Percentiles rank a stretch among this genome's conserved stretches.
Conservation (phyloP, 1,140 invertebrate species). For the Macrobrachium nipponense region DNA sequence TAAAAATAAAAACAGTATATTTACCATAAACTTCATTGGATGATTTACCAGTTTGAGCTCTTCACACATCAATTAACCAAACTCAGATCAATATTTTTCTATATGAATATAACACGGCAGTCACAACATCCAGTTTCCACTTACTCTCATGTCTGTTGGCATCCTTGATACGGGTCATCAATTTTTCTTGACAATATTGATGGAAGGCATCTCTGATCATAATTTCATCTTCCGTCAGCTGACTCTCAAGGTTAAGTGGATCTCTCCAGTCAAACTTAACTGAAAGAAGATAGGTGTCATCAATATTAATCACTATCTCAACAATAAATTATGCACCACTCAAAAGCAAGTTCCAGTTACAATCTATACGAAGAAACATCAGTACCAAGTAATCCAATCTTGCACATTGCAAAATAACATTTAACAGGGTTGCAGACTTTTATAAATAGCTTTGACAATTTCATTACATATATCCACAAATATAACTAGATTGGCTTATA, state of each 20-base stretch:
- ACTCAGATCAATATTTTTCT: background rate
- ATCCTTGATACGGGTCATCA: constrained; percentile 87
- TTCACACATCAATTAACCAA: background rate
- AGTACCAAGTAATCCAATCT: no score
- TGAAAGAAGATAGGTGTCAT: constrained; percentile 43
- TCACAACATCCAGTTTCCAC: constrained; percentile 39
- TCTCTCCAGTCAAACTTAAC: constrained; percentile 89
- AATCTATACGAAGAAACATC: no score
- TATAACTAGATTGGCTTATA: no score
- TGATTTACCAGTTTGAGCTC: background rate
- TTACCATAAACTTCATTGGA: no score
- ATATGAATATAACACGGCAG: background rate
- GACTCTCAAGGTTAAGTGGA: constrained; percentile 88
- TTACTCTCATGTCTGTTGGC: constrained; percentile 92
- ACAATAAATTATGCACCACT: background rate
- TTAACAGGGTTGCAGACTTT: no score
- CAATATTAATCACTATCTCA: background rate
- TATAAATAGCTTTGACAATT: no score
- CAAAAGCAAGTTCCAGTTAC: background rate
- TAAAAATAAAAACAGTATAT: no score
- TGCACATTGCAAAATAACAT: no score
- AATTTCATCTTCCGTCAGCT: constrained; percentile 92
- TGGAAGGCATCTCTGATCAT: constrained; percentile 88
- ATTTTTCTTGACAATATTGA: constrained; percentile 89
- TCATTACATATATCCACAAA: no score